These are phyloP conservation scores for Dicycla oo DNA, from an alignment of 2,888 invertebrate species.

Conservation along the genomic window DNA sequence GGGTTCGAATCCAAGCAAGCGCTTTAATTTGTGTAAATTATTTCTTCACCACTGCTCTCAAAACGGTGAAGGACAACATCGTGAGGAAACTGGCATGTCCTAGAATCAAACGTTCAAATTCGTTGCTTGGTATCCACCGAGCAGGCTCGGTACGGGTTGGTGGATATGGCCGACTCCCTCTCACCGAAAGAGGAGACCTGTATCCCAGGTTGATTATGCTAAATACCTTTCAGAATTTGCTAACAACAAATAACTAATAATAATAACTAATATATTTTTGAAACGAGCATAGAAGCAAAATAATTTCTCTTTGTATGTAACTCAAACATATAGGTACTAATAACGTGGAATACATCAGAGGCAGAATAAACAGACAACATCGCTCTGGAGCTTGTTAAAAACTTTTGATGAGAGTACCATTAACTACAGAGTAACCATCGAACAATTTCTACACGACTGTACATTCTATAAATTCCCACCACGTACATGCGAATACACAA, in stretches of 20 bases:
- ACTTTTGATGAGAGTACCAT: slow-evolving; percentile 65
- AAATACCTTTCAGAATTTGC: background rate
- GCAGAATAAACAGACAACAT: slow-evolving; percentile 53
- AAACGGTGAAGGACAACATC: too few species aligned
- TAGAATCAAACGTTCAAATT: too few species aligned
- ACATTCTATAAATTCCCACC: slow-evolving; percentile 80
- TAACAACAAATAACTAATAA: too few species aligned
- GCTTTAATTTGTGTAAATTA: too few species aligned
- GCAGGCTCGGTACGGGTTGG: too few species aligned
- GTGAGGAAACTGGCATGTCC: too few species aligned
- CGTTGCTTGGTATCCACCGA: too few species aligned
- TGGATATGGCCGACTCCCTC: too few species aligned
- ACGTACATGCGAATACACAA: slow-evolving; percentile 85
- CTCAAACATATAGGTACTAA: slow-evolving; percentile 50
- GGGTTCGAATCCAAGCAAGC: too few species aligned
- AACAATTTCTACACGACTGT: slow-evolving; percentile 68
- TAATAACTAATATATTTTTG: too few species aligned
- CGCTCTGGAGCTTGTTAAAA: slow-evolving; percentile 63
- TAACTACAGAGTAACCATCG: slow-evolving; percentile 59
- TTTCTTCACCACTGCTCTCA: too few species aligned
- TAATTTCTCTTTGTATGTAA: slow-evolving; percentile 46
- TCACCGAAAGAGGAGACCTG: too few species aligned
- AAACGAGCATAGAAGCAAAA: slow-evolving; percentile 16
- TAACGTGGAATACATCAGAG: slow-evolving; percentile 53
- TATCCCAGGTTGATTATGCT: background rate